These are phyloP conservation scores for Steromphala cineraria DNA, from an alignment of 2,888 invertebrate genomes.

Conservation along the genomic window DNA sequence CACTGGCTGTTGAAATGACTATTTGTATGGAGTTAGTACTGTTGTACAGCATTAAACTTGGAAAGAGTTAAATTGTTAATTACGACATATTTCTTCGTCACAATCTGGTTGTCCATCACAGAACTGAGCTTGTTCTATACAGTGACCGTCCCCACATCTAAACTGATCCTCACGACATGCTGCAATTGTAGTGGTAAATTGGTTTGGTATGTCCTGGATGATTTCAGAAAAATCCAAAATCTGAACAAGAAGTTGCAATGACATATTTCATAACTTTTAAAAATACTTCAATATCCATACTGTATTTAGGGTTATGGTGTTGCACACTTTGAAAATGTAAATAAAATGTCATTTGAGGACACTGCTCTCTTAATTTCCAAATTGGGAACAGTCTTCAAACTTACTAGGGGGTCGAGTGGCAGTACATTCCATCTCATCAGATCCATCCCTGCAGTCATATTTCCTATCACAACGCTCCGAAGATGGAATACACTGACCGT, in stretches of 20 bases:
- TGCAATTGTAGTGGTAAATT: conserved; percentile 11
- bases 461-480: conserved; percentile 40
- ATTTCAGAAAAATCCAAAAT: too few species aligned
- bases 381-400: too few species aligned
- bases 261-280: too few species aligned
- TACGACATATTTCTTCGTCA: conserved; percentile 92
- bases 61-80: conserved; percentile 48
- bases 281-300: too few species aligned
- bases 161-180: not conserved
- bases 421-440: conserved; percentile 52
- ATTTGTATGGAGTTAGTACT: too few species aligned
- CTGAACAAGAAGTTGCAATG: too few species aligned
- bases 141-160: conserved; percentile 71
- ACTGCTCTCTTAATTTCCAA: too few species aligned
- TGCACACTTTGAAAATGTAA: too few species aligned
- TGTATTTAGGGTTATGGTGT: too few species aligned
- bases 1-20: too few species aligned
- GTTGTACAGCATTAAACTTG: too few species aligned
- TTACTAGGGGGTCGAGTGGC: not conserved
- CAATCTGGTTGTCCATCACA: conserved; percentile 75
- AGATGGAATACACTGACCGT: conserved; percentile 76
- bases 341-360: too few species aligned
- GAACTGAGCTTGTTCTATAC: conserved; percentile 63
- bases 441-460: conserved; percentile 37
- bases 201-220: not conserved